Evolutionary conservation across 2,797 vertebrate genomes (phyloP).

Genomic region (Tinamus major): DNA sequence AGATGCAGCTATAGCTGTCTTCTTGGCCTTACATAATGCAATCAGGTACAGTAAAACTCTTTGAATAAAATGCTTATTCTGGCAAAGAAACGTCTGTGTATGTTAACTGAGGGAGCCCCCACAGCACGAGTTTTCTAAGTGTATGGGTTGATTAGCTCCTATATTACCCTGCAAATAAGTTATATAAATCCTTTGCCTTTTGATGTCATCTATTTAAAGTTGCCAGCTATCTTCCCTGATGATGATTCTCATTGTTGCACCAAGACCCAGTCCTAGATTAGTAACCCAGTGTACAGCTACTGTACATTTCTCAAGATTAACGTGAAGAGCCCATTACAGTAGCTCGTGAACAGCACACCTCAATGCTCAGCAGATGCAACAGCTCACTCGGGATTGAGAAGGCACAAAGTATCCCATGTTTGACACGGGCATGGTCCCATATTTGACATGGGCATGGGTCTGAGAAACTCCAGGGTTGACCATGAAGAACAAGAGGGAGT

Average conservation of each 20-base stretch:
- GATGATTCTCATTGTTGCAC: background rate
- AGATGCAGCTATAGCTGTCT: background rate
- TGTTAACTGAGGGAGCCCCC: background rate
- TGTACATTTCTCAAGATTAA: background rate
- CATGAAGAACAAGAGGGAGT: background rate
- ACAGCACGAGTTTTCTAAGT: background rate
- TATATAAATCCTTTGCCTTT: background rate
- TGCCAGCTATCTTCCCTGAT: background rate
- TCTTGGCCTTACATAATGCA: background rate
- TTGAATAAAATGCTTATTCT: background rate
- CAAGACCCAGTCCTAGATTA: background rate
- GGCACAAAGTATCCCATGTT: background rate
- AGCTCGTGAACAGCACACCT: background rate
- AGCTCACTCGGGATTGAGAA: background rate
- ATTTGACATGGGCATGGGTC: background rate
- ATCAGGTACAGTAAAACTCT: background rate
- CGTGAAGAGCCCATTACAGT: background rate
- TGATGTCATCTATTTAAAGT: background rate
- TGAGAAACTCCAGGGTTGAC: background rate
- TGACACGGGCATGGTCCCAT: too few relatives aligned
- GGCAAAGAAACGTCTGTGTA: background rate
- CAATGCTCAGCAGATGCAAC: background rate
- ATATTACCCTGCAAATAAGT: background rate
- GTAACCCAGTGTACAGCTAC: background rate
- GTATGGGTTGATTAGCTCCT: accelerated